phyloP scores from a whole-genome alignment of 2,888 invertebrate species.

The Torymus auratus region DNA sequence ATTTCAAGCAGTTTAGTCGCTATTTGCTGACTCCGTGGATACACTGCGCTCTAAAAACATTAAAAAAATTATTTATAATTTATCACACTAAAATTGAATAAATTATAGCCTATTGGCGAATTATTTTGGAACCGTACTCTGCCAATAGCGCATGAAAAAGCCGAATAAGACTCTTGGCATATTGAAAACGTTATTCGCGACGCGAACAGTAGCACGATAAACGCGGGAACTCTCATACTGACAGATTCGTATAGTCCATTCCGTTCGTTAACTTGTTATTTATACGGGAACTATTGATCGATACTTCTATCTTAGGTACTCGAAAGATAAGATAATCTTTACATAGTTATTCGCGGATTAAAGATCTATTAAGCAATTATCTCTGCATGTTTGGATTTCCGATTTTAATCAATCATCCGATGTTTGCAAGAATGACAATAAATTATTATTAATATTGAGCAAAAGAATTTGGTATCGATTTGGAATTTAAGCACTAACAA shows the following conservation, averaged over 20 bases:
- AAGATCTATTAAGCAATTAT: not conserved
- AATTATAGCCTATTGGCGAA: too few relatives aligned
- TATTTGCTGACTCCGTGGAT: not conserved
- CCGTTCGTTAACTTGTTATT: constrained; percentile 17
- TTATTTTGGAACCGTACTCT: constrained; percentile 19
- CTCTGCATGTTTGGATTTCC: not conserved
- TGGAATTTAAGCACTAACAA: too few relatives aligned
- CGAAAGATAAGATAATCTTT: constrained; percentile 40
- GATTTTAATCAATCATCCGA: not conserved
- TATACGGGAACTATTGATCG: constrained; percentile 44
- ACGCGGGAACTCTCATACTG: constrained; percentile 33
- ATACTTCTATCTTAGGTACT: constrained; percentile 36
- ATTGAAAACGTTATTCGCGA: constrained; percentile 3
- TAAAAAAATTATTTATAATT: not conserved
- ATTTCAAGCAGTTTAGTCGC: not conserved
- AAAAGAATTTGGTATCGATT: too few relatives aligned
- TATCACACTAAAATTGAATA: too few relatives aligned
- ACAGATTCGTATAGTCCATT: not conserved
- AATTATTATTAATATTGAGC: too few relatives aligned
- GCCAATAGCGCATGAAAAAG: constrained; percentile 41
- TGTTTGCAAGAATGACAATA: too few relatives aligned
- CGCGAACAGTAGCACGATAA: constrained; percentile 13
- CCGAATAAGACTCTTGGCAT: constrained; percentile 14
- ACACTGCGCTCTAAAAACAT: not conserved
- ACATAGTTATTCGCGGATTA: constrained; percentile 26